These are phyloP conservation scores for Excalfactoria chinensis DNA, from an alignment of 2,113 vertebrate species.

Conservation along the genomic window DNA sequence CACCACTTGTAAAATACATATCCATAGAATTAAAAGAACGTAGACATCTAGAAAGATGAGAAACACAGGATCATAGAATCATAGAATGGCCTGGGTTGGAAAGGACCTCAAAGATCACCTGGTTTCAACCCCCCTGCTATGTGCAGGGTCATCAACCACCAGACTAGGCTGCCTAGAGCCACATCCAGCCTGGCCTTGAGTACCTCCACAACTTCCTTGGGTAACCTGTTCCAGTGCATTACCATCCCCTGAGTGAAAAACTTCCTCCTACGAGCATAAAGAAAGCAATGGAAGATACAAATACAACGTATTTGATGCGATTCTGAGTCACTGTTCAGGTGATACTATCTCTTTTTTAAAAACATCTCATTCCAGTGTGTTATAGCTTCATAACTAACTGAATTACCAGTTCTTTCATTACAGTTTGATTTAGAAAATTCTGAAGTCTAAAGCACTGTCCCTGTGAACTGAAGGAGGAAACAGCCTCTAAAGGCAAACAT, in stretches of 20 bases:
- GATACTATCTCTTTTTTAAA: not conserved
- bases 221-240: too few relatives aligned
- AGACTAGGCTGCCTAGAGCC: too few relatives aligned
- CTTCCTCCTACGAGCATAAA: not conserved
- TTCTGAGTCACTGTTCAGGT: fast-evolving
- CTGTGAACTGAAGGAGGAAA: not conserved
- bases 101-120: too few relatives aligned
- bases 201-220: too few relatives aligned
- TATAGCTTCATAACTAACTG: not conserved
- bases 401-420: not conserved
- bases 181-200: too few relatives aligned
- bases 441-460: not conserved
- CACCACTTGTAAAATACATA: not conserved
- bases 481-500: not conserved
- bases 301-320: not conserved
- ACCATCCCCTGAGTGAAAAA: too few relatives aligned
- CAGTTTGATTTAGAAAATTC: not conserved
- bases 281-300: not conserved
- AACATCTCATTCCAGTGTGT: not conserved
- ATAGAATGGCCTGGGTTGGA: too few relatives aligned
- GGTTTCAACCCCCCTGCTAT: too few relatives aligned
- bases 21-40: not conserved
- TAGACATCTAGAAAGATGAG: not conserved
- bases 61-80: too few relatives aligned
- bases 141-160: too few relatives aligned